Conservation (phyloP, 2,113 vertebrate species). For the Boulengeromyrus knoepffleri region DNA sequence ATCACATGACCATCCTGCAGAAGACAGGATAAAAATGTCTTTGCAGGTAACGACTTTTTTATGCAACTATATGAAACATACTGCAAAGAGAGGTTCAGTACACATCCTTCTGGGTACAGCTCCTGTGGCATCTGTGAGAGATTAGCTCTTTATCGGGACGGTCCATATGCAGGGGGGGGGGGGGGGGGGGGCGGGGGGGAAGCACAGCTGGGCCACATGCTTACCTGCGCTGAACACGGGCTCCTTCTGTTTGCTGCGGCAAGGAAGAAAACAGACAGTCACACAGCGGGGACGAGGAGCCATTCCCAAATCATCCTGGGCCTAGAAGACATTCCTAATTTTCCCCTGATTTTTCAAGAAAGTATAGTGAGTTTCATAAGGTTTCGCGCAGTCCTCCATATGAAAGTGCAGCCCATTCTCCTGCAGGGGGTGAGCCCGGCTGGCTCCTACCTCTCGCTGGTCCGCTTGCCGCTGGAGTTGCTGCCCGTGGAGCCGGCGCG, state of each 20-base stretch:
- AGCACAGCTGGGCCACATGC: constrained; percentile 35
- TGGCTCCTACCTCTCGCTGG: constrained; percentile 76
- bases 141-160: not conserved
- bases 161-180: not conserved
- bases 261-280: constrained; percentile 18
- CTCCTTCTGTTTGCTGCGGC: constrained; percentile 91
- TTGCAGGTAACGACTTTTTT: not conserved
- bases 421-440: not conserved
- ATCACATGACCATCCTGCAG: not conserved
- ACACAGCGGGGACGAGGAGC: not conserved
- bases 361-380: not conserved
- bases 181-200: no score
- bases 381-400: not conserved
- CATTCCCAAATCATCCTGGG: not conserved
- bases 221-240: constrained; percentile 94
- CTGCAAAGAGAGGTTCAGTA: not conserved
- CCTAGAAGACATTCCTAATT: not conserved
- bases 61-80: not conserved
- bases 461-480: constrained; percentile 85
- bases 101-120: not conserved
- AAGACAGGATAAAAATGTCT: not conserved
- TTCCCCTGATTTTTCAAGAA: not conserved
- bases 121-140: not conserved
- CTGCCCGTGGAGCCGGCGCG: constrained; percentile 89
- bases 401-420: not conserved